Percentiles rank a stretch among this genome's conserved stretches.
Evolutionary conservation across 2,888 invertebrate species (phyloP).

Genomic region (Gymnocheta viridis): DNA sequence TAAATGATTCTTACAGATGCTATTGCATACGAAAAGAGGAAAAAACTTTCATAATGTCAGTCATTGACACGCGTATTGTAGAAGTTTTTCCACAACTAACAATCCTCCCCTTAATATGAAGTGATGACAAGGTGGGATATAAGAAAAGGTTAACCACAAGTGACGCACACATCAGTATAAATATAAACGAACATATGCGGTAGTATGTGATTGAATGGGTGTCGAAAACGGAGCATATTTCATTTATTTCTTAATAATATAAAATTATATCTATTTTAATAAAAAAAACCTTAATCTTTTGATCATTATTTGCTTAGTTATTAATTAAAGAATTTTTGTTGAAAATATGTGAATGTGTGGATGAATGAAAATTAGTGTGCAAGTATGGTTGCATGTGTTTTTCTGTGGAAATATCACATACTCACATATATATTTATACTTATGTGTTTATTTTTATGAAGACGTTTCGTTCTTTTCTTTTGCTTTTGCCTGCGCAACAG

Average conservation of each 20-base stretch:
- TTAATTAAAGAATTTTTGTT: slow-evolving; percentile 80
- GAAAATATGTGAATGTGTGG: slow-evolving; percentile 76
- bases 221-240: slow-evolving; percentile 53
- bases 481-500: background rate
- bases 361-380: slow-evolving; percentile 31
- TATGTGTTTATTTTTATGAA: slow-evolving; percentile 5
- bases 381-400: background rate
- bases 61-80: slow-evolving; percentile 50
- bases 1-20: slow-evolving; percentile 55
- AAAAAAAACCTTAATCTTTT: slow-evolving; percentile 78
- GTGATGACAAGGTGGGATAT: slow-evolving; percentile 2
- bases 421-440: slow-evolving; percentile 20
- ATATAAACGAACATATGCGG: slow-evolving; percentile 14
- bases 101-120: background rate
- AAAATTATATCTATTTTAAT: slow-evolving; percentile 50
- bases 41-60: slow-evolving; percentile 65
- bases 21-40: slow-evolving; percentile 34
- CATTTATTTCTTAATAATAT: slow-evolving; percentile 56
- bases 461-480: slow-evolving; percentile 6
- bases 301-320: slow-evolving; percentile 79
- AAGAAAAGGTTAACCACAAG: slow-evolving; percentile 51
- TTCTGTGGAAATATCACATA: slow-evolving; percentile 40
- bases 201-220: background rate
- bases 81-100: slow-evolving; percentile 33
- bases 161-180: slow-evolving; percentile 62